Conservation (phyloP, 2,113 vertebrate genomes). For the Toxotes jaculatrix region DNA sequence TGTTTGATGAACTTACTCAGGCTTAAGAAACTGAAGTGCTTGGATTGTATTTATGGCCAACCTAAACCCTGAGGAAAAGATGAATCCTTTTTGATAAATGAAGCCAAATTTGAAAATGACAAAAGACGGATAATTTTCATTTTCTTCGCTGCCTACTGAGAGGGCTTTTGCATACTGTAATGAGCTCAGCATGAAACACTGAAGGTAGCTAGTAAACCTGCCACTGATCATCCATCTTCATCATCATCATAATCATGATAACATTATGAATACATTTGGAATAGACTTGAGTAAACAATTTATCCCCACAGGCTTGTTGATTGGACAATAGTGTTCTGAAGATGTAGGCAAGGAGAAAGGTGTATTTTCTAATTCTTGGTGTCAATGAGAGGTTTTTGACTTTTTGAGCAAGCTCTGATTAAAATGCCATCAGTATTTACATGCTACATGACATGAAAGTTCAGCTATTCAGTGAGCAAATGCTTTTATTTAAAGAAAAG, state of each 20-base stretch:
- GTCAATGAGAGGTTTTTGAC: not conserved
- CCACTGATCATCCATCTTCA: not conserved
- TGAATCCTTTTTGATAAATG: not conserved
- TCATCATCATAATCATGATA: not conserved
- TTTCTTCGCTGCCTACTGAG: not conserved
- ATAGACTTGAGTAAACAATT: not conserved
- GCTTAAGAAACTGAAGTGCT: constrained; percentile 1
- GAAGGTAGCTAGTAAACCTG: not conserved
- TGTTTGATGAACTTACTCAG: not conserved
- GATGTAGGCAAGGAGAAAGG: not conserved
- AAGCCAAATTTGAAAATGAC: not conserved
- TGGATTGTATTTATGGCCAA: not conserved
- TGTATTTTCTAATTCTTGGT: not conserved
- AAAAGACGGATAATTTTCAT: not conserved
- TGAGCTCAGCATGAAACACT: constrained; percentile 21
- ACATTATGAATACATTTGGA: not conserved
- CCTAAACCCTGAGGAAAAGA: not conserved
- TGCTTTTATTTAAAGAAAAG: not conserved
- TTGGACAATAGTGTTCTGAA: not conserved
- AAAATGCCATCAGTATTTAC: too few species aligned
- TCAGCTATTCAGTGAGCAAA: not conserved
- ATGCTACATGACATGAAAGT: not conserved
- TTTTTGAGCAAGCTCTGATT: too few species aligned
- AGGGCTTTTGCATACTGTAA: not conserved
- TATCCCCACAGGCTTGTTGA: too few species aligned